phyloP scores from a whole-genome alignment of 2,888 invertebrate species.

The Schizaphis graminum region DNA sequence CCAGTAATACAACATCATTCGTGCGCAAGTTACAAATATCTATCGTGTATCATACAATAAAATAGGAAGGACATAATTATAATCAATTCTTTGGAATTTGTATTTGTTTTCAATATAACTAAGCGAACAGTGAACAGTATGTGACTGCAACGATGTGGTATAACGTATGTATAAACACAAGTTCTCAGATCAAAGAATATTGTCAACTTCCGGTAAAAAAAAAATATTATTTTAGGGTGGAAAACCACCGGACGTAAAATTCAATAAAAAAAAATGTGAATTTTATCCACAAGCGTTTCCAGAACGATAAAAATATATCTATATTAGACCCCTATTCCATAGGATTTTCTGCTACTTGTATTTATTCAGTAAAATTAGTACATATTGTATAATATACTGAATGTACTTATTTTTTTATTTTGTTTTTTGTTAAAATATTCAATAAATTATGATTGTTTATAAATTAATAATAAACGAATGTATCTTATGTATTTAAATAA shows the following conservation, averaged over 20 bases:
- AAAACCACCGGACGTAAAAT: not conserved
- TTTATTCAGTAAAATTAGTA: not conserved
- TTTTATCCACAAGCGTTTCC: not conserved
- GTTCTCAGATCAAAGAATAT: not conserved
- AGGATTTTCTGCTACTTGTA: not conserved
- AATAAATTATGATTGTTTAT: not conserved
- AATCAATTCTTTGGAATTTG: not conserved
- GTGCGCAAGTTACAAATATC: not conserved
- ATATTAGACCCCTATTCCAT: not conserved
- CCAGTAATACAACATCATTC: not conserved
- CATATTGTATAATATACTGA: not conserved
- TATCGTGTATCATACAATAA: not conserved
- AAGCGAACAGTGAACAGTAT: not conserved
- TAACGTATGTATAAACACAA: not conserved
- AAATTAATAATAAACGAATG: not conserved
- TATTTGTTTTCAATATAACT: not conserved
- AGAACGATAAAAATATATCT: not conserved
- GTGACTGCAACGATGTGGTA: not conserved
- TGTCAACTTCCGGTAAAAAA: not conserved
- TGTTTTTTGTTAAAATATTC: not conserved
- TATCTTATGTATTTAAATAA: not conserved
- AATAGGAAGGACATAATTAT: not conserved
- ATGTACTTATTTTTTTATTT: not conserved
- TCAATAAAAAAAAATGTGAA: not conserved
- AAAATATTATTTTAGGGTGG: not conserved